Evolutionary conservation across 2,888 invertebrate genomes (phyloP), one percentile per base, ranked within the genome.

Genomic region (Phaonia tiefii): DNA sequence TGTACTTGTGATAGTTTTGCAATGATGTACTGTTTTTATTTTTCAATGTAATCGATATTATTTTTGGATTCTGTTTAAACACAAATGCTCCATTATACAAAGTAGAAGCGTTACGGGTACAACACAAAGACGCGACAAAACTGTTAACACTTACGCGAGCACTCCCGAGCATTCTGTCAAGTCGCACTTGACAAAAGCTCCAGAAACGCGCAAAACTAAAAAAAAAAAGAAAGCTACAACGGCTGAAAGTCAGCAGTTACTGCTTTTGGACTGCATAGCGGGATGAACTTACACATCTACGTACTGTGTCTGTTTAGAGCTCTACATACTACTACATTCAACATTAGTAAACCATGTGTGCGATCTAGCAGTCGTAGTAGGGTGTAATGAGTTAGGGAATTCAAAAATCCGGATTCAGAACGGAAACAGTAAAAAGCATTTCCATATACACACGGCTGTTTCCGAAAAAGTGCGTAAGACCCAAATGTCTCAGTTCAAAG

Each of bases 91-190:
- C 25, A 54, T 11, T 2, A 44, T 44, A 44, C 44, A 15, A 46
- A 46, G 20, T 20, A 15, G 17, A 49, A 49, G 49, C 49, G 20
- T 39, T 39, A 60, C 51, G 22, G 17, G 22, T 42, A 63, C 42
- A 63, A 63, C 42, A 63, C 20, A 63, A 22, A 42, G 42, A 63
- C 58, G 37, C 54, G 25, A 20, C 56, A 56, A 56, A 56, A 26
- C 26, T n/a, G 25, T 25, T 25, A 63, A 42, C 42, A 63, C 54
- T 54, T 54, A 54, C 54, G 13, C 54, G 31, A 31, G 22, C 54
- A 25, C 54, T 54, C 54, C 1, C 11, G 54, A 13, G 54, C 10
- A 54, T 2, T 54, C 25, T 54, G 31, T 8, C 31, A 31, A 31
- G 31, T 5, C 31, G 31, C 31, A 31, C 31, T 31, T 31, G 31